Evolutionary conservation across 1,140 invertebrate genomes (phyloP).

Genomic region (Drosophila quadrilineata): DNA sequence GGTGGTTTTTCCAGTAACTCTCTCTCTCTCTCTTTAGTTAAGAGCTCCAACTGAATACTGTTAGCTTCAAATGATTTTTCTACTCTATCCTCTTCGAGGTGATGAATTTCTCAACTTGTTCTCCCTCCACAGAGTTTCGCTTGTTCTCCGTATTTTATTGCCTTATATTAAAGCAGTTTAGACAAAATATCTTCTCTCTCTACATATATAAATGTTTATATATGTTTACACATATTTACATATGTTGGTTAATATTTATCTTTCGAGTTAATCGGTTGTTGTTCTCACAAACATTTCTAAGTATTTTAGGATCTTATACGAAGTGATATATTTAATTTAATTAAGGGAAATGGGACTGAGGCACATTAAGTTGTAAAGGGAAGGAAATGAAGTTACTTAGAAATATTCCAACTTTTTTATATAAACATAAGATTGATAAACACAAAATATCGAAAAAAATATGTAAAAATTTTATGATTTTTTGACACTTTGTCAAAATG

Average conservation of each 20-base stretch:
- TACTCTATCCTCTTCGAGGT: conserved; percentile 47
- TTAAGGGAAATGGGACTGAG: too few relatives aligned
- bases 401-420: too few relatives aligned
- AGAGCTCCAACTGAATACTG: not conserved
- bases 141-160: conserved; percentile 9
- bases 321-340: too few relatives aligned
- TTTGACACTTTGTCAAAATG: too few relatives aligned
- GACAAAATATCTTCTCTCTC: not conserved
- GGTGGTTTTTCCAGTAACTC: too few relatives aligned
- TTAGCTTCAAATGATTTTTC: not conserved
- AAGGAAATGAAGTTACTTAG: too few relatives aligned
- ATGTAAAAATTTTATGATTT: too few relatives aligned
- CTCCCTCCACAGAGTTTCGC: conserved; percentile 20
- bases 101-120: conserved; percentile 64
- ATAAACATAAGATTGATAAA: too few relatives aligned
- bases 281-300: too few relatives aligned
- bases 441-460: too few relatives aligned
- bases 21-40: too few relatives aligned
- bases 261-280: not conserved
- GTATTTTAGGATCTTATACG: not conserved
- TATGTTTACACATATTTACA: not conserved
- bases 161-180: conserved; percentile 7
- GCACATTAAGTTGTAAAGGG: too few relatives aligned
- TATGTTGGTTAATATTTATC: not conserved
- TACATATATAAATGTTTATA: not conserved